Base-by-base conservation (phyloP, 2,113 vertebrate genomes). In the Mystacornis crossleyi region DNA sequence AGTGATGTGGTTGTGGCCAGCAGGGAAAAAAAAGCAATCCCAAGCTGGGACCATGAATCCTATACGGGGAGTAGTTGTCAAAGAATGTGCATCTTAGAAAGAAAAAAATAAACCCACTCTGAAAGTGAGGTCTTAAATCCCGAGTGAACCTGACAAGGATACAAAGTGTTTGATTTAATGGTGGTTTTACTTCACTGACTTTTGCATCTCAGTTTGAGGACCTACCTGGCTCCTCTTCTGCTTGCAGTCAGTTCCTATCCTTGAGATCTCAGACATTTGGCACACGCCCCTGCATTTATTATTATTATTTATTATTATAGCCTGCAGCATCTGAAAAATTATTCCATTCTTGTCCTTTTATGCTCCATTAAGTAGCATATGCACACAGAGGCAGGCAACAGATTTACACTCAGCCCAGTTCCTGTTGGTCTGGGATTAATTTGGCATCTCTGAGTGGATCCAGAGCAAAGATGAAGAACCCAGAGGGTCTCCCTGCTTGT, bases 241-340 rank as follows among this genome's bases (percentile, higher is more conserved):
- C 72, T 86, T 83, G 23, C 55, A 77, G 18, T 43, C 54, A 14
- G 33, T 34, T 86, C 80, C 33, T 67, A n/a, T 89, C 69, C 86
- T 71, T 90, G 92, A 77, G 67, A 53, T 81, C 82, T 92, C 60
- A 51, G 47, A 19, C 33, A 29, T 73, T 92, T 86, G 87, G 79
- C 82, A 92, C 75, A 16, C 25, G 53, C 40, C 25, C 64, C 55
- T 66, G 90, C 51, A 86, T 95, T 88, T 90, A 47, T 90, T 89
- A 89, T 91, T 66, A 71, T 90, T 94, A 96, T 96, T 95, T 87
- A 87, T 79, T 51, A 91, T 94, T 33, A 92, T 92, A 73, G 83
- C 54, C 54, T 45, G 42, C 67, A 86, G 79, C 14, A 12, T 65
- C 71, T 95, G 86, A 94, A 78, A 93, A 96, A 94, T 92, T 14